Evolutionary conservation across 2,888 invertebrate species (phyloP).

Genomic region (Digitonthophagus gazella): DNA sequence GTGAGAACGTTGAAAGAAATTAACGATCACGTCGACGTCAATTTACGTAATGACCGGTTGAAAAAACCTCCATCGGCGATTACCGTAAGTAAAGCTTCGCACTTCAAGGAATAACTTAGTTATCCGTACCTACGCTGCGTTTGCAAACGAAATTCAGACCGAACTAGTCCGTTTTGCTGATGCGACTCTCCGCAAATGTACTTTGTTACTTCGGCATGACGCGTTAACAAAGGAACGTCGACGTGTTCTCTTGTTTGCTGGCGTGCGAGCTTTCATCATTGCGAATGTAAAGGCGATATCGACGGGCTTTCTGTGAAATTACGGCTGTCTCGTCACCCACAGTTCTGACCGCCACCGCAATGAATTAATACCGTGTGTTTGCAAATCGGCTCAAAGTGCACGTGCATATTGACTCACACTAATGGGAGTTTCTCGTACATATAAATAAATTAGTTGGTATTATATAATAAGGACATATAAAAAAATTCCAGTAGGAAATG

Average conservation of each 20-base stretch:
- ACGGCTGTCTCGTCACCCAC: not conserved
- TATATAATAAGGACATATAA: too few species aligned
- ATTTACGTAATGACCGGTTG: not conserved
- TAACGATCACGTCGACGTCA: not conserved
- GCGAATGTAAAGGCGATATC: not conserved
- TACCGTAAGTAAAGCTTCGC: not conserved
- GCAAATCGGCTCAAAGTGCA: too few species aligned
- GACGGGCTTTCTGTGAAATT: not conserved
- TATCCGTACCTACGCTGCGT: too few species aligned
- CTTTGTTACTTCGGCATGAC: not conserved
- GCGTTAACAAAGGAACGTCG: not conserved
- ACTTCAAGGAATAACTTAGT: not conserved
- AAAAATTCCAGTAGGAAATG: too few species aligned
- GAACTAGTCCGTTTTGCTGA: too few species aligned
- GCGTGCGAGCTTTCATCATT: not conserved
- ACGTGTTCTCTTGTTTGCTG: not conserved
- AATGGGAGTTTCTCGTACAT: not conserved
- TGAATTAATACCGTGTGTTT: too few species aligned
- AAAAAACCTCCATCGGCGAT: not conserved
- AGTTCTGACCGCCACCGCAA: too few species aligned
- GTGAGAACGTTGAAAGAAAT: not conserved
- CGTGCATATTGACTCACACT: too few species aligned
- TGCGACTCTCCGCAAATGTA: not conserved
- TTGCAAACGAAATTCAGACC: too few species aligned
- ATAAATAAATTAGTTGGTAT: not conserved